Conservation (phyloP, 2,113 vertebrate species). For the Onychostruthus taczanowskii region DNA sequence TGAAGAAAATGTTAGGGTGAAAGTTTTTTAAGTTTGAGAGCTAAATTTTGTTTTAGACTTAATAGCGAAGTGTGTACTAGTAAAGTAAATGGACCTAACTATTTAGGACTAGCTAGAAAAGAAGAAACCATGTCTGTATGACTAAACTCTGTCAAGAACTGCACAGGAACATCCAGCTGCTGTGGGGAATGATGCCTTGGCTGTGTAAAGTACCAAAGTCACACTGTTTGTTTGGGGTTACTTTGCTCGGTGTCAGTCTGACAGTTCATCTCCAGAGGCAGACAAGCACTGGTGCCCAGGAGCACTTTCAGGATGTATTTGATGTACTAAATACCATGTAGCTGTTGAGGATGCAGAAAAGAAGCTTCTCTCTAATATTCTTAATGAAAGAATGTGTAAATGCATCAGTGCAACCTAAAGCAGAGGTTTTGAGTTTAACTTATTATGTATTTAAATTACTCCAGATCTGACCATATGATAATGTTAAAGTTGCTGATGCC, state of each 20-base stretch:
- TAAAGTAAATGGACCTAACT: not conserved
- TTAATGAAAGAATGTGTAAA: not conserved
- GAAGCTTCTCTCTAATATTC: not conserved
- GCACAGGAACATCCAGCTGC: not conserved
- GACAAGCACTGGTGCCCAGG: not conserved
- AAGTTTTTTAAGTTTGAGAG: not conserved
- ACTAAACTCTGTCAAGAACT: not conserved
- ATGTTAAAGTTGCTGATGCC: not conserved
- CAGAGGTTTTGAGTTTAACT: not conserved
- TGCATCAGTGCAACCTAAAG: not conserved
- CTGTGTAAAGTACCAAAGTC: not conserved
- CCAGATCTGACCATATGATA: not conserved
- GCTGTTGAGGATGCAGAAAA: not conserved
- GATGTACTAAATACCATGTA: not conserved
- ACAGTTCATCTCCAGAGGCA: not conserved
- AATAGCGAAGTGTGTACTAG: not conserved
- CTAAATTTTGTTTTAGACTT: not conserved
- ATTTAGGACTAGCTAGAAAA: not conserved
- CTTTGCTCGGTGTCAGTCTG: not conserved
- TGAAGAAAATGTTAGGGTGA: not conserved
- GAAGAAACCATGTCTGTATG: accelerated
- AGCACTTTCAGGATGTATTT: not conserved
- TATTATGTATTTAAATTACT: not conserved
- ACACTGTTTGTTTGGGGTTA: not conserved
- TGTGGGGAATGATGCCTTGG: not conserved